Conservation (phyloP, 2,888 invertebrate species). For the Lycocerus yunnanus region DNA sequence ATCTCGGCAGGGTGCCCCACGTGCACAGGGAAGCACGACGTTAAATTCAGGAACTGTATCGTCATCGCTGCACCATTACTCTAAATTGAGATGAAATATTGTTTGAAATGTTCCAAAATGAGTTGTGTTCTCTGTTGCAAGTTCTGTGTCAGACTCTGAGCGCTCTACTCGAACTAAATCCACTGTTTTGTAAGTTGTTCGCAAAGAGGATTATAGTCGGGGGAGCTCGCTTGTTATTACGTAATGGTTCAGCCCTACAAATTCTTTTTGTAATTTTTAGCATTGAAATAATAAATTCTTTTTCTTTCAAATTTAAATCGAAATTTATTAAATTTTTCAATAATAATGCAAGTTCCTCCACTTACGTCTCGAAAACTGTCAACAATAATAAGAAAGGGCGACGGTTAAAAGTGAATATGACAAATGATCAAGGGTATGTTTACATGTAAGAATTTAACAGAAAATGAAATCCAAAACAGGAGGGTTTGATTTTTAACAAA, state of each 20-base stretch:
- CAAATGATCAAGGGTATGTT: constrained; percentile 17
- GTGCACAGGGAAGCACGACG: constrained; percentile 28
- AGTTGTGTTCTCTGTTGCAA: constrained; percentile 22
- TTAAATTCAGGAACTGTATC: constrained; percentile 34
- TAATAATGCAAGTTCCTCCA: background rate
- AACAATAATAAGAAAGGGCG: background rate
- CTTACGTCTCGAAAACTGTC: background rate
- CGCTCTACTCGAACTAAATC: constrained; percentile 16
- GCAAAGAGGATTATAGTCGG: constrained; percentile 26
- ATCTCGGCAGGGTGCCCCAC: constrained; percentile 30
- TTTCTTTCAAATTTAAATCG: background rate
- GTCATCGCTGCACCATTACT: constrained; percentile 34
- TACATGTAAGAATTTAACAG: constrained; percentile 9
- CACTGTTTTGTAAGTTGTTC: constrained; percentile 26
- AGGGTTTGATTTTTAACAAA: constrained; percentile 14
- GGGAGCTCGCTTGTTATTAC: constrained; percentile 20
- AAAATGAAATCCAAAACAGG: constrained; percentile 14
- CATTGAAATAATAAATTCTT: background rate
- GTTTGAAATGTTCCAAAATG: constrained; percentile 26
- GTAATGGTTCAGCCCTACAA: constrained; percentile 22
- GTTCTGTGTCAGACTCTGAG: constrained; percentile 10
- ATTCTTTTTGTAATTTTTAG: constrained; percentile 23
- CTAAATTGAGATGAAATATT: constrained; percentile 34
- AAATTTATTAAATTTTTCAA: background rate
- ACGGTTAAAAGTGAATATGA: constrained; percentile 19